phyloP scores from a whole-genome alignment of 2,797 vertebrate genomes.

The Graptemys geographica region DNA sequence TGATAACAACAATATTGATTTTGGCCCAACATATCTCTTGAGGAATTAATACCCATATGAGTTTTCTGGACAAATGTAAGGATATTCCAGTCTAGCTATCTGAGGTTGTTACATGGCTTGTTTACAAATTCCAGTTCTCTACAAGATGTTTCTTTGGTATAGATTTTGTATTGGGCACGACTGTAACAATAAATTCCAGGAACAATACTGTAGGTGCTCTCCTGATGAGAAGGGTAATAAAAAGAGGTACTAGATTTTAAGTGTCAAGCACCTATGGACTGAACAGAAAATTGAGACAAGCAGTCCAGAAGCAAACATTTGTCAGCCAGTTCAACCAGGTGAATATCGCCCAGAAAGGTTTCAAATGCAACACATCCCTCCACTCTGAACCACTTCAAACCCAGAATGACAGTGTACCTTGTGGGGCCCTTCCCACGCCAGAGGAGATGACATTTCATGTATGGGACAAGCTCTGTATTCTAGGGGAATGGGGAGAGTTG shows the following conservation, averaged over 20 bases:
- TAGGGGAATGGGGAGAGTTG: neutral
- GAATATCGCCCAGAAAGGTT: neutral
- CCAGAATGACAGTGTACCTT: neutral
- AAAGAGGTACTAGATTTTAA: neutral
- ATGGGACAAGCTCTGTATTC: neutral
- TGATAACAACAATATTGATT: neutral
- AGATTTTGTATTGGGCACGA: neutral
- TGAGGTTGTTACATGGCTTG: neutral
- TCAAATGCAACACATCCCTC: neutral
- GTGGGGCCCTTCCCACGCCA: neutral
- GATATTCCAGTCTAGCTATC: neutral
- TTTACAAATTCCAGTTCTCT: neutral
- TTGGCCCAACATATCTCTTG: neutral
- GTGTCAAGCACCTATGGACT: fast-evolving
- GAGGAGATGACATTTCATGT: neutral
- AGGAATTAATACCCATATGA: neutral
- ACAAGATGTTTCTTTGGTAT: neutral
- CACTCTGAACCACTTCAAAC: neutral
- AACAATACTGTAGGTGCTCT: neutral
- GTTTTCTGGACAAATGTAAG: neutral
- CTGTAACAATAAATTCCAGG: neutral
- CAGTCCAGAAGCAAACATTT: neutral
- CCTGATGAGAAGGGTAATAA: neutral
- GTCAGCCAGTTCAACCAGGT: neutral
- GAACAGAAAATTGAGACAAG: neutral